phyloP scores from a whole-genome alignment of 2,797 vertebrate genomes.

The Dicrostonyx torquatus region DNA sequence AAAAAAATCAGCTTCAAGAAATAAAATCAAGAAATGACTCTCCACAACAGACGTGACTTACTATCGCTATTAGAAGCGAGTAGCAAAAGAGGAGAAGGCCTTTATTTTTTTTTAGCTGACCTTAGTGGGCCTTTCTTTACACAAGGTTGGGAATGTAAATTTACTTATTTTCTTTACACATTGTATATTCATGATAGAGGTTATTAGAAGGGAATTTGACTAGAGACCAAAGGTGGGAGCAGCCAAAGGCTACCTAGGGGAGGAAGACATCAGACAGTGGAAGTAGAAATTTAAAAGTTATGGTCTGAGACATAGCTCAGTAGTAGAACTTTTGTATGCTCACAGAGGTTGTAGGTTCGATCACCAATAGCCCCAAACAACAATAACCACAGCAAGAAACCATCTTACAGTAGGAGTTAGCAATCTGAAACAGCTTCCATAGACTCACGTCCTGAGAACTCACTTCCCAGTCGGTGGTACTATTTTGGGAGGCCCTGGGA shows the following conservation, averaged over 20 bases:
- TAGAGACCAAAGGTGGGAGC: neutral
- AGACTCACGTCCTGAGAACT: neutral
- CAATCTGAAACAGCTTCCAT: neutral
- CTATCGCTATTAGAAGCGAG: constrained; percentile 39
- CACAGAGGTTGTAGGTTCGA: neutral
- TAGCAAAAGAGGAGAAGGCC: constrained; percentile 5
- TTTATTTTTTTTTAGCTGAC: constrained; percentile 60
- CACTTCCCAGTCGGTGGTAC: neutral
- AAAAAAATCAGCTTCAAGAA: constrained; percentile 26
- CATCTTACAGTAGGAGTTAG: neutral
- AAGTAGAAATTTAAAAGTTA: neutral
- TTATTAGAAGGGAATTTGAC: constrained; percentile 28
- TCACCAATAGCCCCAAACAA: neutral
- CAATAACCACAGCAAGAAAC: neutral
- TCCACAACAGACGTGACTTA: constrained; percentile 55
- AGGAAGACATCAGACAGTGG: neutral
- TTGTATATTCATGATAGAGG: neutral
- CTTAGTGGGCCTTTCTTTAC: constrained; percentile 5
- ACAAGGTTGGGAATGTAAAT: constrained; percentile 37
- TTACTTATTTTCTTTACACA: neutral
- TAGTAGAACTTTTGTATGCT: neutral
- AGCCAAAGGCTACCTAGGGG: neutral
- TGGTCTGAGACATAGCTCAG: neutral
- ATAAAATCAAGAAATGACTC: constrained; percentile 50
- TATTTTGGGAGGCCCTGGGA: neutral